Base-by-base conservation (phyloP, 1,140 invertebrate genomes). In the Leptonema lineaticorne region DNA sequence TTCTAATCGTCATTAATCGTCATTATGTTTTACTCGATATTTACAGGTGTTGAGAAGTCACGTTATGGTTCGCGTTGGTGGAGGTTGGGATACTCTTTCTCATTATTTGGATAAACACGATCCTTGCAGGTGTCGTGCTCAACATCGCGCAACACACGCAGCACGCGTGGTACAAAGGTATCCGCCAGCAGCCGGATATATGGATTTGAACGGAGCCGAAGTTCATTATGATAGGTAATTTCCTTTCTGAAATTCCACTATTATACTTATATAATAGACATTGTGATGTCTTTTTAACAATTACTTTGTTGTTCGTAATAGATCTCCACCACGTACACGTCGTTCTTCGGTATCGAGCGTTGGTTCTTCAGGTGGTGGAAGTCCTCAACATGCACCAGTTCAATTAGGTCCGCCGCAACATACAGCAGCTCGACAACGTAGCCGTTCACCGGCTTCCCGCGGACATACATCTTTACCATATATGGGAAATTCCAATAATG, bases 21-120 rank as follows among this genome's bases (percentile, higher is more conserved):
- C n/a, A n/a, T n/a, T 16, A 41, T 41, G 16, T 16, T 41, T 14
- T 11, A 41, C 11, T 41, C 16, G 37, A 9, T 41, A 30, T 69
- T 78, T 81, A 20, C 81, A 96, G 93, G 95, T 98, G 75, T 84
- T 98, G 18, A 86, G 96, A 24, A 97, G 93, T 70, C 96, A 98
- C 85, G 95, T 98, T 58, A 98, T 98, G 96, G 95, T 98, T 16
- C 87, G 96, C 68, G 96, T 98, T 11, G 96, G 96, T 0, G 96
- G 96, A 8, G 96, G 95, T 24, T 98, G 96, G 96, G 96, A 98
- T 79, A 98, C 96, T 0, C 82, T 99, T 20, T 90, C 94, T 71
- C 94, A 98, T 78, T 98, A 97, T 81, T 82, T 98, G 77, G 93
- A 96, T 80, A 96, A 97, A 78, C 96, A 98, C 78, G 96, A 98